Evolutionary conservation across 1,140 invertebrate species (phyloP), one percentile per base, ranked within the genome.

Genomic region (Sesamia nonagrioides): DNA sequence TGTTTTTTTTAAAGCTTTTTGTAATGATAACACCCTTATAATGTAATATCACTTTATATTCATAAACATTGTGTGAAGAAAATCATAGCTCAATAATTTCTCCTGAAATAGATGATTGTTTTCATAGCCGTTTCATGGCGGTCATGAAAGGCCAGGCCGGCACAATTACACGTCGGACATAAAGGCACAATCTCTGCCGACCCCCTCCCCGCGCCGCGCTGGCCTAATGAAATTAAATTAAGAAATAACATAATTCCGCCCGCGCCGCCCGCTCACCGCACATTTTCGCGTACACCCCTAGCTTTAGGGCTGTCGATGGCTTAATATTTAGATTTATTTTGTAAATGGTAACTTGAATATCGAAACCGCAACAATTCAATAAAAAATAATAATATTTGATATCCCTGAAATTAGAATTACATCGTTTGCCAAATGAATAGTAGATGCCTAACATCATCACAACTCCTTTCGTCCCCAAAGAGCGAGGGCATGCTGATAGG

Each of bases 151-250:
- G 45, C 33, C 11, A 3, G 48, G 42, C 5, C 9, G 48, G 27
- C 5, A 48, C 60, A 54, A 52, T 68, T 52, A 54, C 74, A 58
- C 72, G 66, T 63, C 78, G 75, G 27, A 27, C 27, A 27, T 27
- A 27, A 27, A 78, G 66, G 66, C 61, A 54, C 75, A 83, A 83
- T 85, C 82, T 78, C 83, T 33, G 60, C 56, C 73, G 21, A n/a
- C 21, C 27, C 33, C 42, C 13, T 11, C 18, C 18, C 21, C 54
- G 27, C 27, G 3, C 58, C 72, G 48, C 66, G 18, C 56, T 15
- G 56, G 85, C 86, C 86, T 87, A 87, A 89, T 89, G 88, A 89
- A 89, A 88, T 87, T 88, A 86, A 89, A 88, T 88, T 87, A 88
- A 89, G 88, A 87, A 77, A 89, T 86, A 89, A 87, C 86, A 84